Percentiles rank a stretch among this genome's conserved stretches.
These are phyloP conservation scores for Heliconius nattereri DNA, from an alignment of 1,140 invertebrate genomes.

Conservation along the genomic window DNA sequence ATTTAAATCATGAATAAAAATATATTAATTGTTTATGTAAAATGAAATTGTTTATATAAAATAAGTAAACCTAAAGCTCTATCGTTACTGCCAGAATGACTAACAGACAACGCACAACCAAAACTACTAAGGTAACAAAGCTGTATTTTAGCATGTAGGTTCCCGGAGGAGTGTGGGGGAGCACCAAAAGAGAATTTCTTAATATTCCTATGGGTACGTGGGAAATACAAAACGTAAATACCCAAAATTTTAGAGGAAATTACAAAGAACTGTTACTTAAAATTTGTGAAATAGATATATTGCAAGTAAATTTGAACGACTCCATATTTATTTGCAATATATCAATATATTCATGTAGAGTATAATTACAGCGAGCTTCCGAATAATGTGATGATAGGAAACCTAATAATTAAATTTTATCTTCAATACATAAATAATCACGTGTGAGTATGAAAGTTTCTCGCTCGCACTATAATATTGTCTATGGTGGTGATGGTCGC, in stretches of 20 bases:
- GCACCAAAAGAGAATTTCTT: background rate
- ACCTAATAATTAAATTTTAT: too few species aligned
- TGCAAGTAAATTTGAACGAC: too few species aligned
- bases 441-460: constrained; percentile 61
- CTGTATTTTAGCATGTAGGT: background rate
- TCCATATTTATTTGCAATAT: too few species aligned
- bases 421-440: constrained; percentile 34
- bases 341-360: too few species aligned
- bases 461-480: constrained; percentile 58
- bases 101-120: too few species aligned
- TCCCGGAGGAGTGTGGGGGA: background rate
- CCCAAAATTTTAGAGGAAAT: background rate
- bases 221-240: background rate
- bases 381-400: too few species aligned
- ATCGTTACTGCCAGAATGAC: too few species aligned
- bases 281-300: background rate
- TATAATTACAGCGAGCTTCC: too few species aligned
- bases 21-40: too few species aligned
- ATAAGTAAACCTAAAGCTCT: too few species aligned
- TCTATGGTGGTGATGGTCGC: constrained; percentile 64
- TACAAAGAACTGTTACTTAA: background rate
- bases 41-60: too few species aligned
- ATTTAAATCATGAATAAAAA: background rate
- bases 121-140: background rate
- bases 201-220: background rate